phyloP scores from a whole-genome alignment of 2,113 vertebrate species.

The Condylura cristata region DNA sequence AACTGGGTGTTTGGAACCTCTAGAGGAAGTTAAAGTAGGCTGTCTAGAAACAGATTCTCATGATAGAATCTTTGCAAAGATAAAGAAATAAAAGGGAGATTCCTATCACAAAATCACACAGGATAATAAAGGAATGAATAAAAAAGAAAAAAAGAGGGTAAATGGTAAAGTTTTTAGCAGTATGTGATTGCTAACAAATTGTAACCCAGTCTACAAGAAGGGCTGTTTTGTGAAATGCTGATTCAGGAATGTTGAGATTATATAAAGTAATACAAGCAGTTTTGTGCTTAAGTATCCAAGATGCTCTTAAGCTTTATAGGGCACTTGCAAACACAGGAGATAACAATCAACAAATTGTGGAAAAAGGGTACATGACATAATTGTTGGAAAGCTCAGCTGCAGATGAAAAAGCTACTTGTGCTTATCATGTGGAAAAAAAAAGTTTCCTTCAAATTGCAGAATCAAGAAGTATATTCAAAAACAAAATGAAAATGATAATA shows the following conservation, averaged over 20 bases:
- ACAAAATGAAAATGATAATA: neutral
- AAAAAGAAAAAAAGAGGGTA: neutral
- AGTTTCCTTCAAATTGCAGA: neutral
- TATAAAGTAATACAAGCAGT: neutral
- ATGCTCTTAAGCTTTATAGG: neutral
- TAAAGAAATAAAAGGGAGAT: conserved; percentile 19
- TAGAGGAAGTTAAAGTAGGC: conserved; percentile 37
- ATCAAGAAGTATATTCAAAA: neutral
- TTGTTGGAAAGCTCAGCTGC: neutral
- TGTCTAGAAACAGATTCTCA: conserved; percentile 55
- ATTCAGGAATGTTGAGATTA: neutral
- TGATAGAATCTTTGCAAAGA: conserved; percentile 50
- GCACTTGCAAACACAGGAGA: neutral
- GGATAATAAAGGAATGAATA: neutral
- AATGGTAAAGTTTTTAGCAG: neutral
- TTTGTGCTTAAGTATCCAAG: neutral
- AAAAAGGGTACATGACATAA: neutral
- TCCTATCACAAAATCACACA: conserved; percentile 1
- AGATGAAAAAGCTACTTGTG: neutral
- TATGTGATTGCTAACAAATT: neutral
- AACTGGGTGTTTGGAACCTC: conserved; percentile 30
- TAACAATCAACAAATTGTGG: neutral
- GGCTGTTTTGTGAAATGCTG: neutral
- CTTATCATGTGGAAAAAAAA: neutral
- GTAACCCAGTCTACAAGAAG: neutral